Conservation (phyloP, 2,888 invertebrate species). For the Gymnocheta viridis region DNA sequence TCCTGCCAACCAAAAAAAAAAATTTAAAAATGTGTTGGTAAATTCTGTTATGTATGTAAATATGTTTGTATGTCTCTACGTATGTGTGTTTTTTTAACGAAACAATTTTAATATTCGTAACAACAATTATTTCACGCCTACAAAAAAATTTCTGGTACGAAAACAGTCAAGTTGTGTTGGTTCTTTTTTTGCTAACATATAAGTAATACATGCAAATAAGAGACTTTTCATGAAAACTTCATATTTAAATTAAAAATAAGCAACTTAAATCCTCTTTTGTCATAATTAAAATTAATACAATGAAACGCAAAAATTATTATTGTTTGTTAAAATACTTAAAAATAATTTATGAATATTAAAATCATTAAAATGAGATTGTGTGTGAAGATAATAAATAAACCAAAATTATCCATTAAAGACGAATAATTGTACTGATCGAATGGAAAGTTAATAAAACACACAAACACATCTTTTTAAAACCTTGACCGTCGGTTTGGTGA, state of each 20-base stretch:
- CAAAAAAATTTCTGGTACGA: neutral
- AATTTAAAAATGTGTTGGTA: too few species aligned
- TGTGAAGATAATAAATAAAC: neutral
- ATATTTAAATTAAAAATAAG: neutral
- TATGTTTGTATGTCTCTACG: too few species aligned
- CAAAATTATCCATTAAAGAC: too few species aligned
- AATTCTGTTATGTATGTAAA: too few species aligned
- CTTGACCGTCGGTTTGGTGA: too few species aligned
- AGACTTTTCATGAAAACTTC: neutral
- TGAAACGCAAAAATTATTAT: neutral
- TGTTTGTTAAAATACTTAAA: neutral
- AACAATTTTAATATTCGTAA: neutral
- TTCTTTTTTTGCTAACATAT: too few species aligned
- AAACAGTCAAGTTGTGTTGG: neutral
- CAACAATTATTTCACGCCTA: neutral
- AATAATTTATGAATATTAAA: neutral
- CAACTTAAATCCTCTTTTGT: neutral
- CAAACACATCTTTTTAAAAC: too few species aligned
- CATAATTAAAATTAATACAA: neutral
- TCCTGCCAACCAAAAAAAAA: too few species aligned
- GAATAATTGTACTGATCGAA: too few species aligned
- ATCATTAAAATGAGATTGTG: neutral
- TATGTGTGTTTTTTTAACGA: too few species aligned
- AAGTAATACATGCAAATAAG: neutral
- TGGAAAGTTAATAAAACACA: too few species aligned